A percentile compares a stretch with the other conserved stretches of the same genome.
These are phyloP conservation scores for Remorina albescens DNA, from an alignment of 2,797 vertebrate genomes.

Conservation along the genomic window DNA sequence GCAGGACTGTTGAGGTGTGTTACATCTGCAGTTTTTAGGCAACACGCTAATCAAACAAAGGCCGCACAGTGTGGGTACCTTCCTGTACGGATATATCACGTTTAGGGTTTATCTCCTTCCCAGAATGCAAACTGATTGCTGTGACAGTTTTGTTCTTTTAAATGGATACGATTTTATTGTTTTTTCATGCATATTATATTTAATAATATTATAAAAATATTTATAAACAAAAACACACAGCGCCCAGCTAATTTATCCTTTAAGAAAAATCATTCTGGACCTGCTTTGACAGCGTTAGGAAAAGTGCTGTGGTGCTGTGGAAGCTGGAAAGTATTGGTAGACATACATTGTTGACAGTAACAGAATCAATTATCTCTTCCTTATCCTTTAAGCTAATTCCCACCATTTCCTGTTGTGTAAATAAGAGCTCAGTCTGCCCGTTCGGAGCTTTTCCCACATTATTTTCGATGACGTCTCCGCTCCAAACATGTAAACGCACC, in stretches of 20 bases:
- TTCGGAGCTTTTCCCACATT: neutral
- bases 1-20: constrained; percentile 5
- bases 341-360: neutral
- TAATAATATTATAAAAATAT: neutral
- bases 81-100: neutral
- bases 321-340: neutral
- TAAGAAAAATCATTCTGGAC: neutral
- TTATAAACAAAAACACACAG: neutral
- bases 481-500: neutral
- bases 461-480: neutral
- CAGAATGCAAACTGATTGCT: neutral
- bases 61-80: neutral
- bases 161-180: neutral
- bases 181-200: neutral
- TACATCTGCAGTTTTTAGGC: constrained; percentile 13
- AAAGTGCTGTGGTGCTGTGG: neutral
- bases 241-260: neutral
- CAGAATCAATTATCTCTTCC: neutral
- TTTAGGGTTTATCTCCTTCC: neutral
- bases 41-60: constrained; percentile 12
- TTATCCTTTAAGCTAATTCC: neutral
- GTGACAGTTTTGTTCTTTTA: neutral
- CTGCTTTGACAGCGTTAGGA: neutral
- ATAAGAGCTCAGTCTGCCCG: neutral
- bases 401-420: neutral